Conservation (phyloP, 1,140 invertebrate species). For the Lordiphosa clarofinis region DNA sequence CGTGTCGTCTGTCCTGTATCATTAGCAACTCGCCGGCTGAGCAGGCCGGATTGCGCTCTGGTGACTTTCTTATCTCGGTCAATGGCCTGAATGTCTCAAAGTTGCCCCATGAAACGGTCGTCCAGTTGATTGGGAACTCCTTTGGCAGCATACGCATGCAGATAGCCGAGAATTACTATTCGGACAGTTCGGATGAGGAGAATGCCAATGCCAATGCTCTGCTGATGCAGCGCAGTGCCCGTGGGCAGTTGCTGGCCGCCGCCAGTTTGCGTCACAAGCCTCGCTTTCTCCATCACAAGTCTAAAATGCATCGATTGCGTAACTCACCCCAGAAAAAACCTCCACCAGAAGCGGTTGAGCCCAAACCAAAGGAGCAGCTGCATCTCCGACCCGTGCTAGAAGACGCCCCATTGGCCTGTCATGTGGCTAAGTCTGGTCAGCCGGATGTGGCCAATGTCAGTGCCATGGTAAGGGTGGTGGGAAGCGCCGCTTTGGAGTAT, state of each 20-base stretch:
- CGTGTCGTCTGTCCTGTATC: constrained; percentile 93
- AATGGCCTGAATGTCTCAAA: constrained; percentile 94
- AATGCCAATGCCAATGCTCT: constrained; percentile 51
- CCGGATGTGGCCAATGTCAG: constrained; percentile 79
- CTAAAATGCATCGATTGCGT: constrained; percentile 64
- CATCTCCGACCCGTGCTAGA: constrained; percentile 61
- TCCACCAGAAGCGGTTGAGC: constrained; percentile 29
- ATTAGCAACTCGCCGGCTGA: constrained; percentile 91
- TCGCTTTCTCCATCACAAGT: constrained; percentile 69
- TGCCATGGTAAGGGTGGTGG: constrained; percentile 66
- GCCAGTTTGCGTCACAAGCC: constrained; percentile 63
- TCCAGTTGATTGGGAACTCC: constrained; percentile 91
- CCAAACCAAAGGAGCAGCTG: constrained; percentile 12
- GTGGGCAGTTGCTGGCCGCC: constrained; percentile 49
- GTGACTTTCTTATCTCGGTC: constrained; percentile 94
- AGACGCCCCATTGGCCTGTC: constrained; percentile 44
- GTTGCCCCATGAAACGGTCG: constrained; percentile 94
- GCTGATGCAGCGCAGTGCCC: constrained; percentile 34
- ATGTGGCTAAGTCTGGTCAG: constrained; percentile 22
- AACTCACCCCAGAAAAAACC: constrained; percentile 73
- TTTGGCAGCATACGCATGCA: constrained; percentile 89
- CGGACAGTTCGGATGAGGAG: constrained; percentile 84
- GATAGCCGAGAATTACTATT: constrained; percentile 93
- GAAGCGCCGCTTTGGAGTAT: constrained; percentile 85
- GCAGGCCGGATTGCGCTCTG: constrained; percentile 90